A percentile compares a stretch with the other conserved stretches of the same genome.
Evolutionary conservation across 2,797 vertebrate genomes (phyloP).

Genomic region (Syngnathus rostellatus): DNA sequence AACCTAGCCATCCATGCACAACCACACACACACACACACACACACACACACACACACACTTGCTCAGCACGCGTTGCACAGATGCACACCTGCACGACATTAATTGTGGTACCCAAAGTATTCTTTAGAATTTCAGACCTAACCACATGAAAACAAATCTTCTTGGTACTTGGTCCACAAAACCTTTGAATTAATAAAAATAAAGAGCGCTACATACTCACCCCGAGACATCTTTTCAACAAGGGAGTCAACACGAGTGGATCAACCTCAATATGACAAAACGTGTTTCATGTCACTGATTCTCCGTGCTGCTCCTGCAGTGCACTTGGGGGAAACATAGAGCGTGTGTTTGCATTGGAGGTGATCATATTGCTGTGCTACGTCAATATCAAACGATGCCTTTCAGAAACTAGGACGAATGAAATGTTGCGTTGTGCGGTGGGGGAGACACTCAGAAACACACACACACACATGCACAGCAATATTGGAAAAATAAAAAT

Average conservation of each 20-base stretch:
- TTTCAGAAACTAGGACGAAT: conserved; percentile 58
- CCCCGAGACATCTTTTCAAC: conserved; percentile 10
- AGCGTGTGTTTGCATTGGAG: conserved; percentile 30
- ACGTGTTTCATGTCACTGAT: conserved; percentile 43
- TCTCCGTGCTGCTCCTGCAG: conserved; percentile 25
- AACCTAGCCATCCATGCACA: conserved; percentile 22
- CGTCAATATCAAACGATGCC: conserved; percentile 49
- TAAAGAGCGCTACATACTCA: not conserved
- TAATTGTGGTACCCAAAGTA: conserved; percentile 16
- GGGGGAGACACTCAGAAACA: conserved; percentile 16
- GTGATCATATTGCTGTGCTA: conserved; percentile 41
- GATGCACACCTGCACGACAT: conserved; percentile 49
- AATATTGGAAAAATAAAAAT: conserved; percentile 11
- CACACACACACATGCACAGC: not conserved
- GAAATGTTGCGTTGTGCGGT: conserved; percentile 21
- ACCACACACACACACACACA: conserved; percentile 6
- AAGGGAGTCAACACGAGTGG: conserved; percentile 13
- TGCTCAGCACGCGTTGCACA: conserved; percentile 30
- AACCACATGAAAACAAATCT: not conserved
- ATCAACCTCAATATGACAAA: conserved; percentile 60
- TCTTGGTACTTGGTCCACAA: not conserved
- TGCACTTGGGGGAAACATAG: conserved; percentile 53
- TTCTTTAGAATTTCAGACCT: conserved; percentile 2
- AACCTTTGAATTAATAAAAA: not conserved
- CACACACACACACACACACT: conserved; percentile 25